Base-by-base conservation (phyloP, 2,113 vertebrate genomes). In the Myiozetetes cayanensis region DNA sequence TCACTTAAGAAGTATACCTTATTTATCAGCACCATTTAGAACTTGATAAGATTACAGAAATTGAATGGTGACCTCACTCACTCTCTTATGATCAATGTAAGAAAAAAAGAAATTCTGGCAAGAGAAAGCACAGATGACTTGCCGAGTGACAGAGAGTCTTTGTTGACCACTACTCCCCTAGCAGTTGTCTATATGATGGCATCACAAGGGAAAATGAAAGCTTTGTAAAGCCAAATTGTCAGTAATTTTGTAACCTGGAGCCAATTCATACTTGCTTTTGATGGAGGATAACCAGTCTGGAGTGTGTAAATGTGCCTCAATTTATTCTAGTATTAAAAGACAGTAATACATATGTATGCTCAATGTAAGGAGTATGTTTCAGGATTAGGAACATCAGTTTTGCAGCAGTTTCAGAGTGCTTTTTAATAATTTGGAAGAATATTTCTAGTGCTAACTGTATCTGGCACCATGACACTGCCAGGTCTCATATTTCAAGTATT, bases 401-500 rank as follows among this genome's bases (percentile, higher is more conserved):
- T 78, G 35, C 79, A 95, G 46, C 46, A 91, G 35, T 80, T 78
- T 92, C 58, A 61, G 66, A 85, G 11, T 21, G 58, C 41, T 68
- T 94, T 90, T 89, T 87, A 85, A 87, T 89, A 79, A 87, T 90
- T 87, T 92, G 70, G 46, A 75, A 68, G 37, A 94, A 78, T 86
- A 89, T 84, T 93, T 91, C 52, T 82, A 75, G 58, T 82, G 58
- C 2, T 82, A 75, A 85, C 56, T 74, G 35, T 61, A 71, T 89
- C 86, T 94, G 66, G 46, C 82, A 95, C 68, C 66, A 22, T 52
- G 74, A 59, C 61, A 39, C 80, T 84, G n/a, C 92, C 85, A 84
- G 56, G 47, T 91, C 93, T 86, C 76, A 47, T 75, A 76, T 94
- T 96, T 96, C 68, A 90, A 85, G 35, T 68, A 44, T 43, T 74